Evolutionary conservation across 2,888 invertebrate genomes (phyloP).

Genomic region (Temnothorax ravouxi): DNA sequence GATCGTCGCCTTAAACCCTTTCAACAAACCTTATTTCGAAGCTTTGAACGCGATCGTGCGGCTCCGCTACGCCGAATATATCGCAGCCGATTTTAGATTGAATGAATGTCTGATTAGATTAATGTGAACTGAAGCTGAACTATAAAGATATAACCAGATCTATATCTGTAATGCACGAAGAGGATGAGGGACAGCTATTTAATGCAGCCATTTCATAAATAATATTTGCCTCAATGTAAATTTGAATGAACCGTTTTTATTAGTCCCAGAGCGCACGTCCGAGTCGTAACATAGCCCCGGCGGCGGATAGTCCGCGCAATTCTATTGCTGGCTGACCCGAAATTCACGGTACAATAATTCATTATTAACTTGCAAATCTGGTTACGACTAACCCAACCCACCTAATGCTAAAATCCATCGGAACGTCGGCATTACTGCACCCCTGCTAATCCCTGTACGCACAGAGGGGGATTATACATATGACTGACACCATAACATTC

Average conservation of each 20-base stretch:
- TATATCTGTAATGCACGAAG: slow-evolving; percentile 13
- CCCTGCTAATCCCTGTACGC: slow-evolving; percentile 50
- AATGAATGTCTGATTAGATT: background rate
- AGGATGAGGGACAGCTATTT: background rate
- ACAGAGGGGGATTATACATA: slow-evolving; percentile 50
- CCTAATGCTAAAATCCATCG: slow-evolving; percentile 62
- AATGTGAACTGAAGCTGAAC: background rate
- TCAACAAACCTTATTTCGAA: background rate
- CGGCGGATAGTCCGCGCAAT: slow-evolving; percentile 54
- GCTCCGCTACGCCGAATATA: background rate
- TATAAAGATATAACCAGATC: background rate
- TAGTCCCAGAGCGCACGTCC: slow-evolving; percentile 51
- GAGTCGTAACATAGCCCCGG: slow-evolving; percentile 24
- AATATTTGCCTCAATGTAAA: slow-evolving; percentile 43
- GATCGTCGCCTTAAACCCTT: background rate
- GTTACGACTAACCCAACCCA: slow-evolving; percentile 61
- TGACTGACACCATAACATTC: slow-evolving; percentile 51
- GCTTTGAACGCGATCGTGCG: background rate
- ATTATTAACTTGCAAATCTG: slow-evolving; percentile 71
- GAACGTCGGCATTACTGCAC: slow-evolving; percentile 60
- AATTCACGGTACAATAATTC: slow-evolving; percentile 71
- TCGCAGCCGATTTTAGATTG: background rate
- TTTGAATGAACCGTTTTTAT: slow-evolving; percentile 50
- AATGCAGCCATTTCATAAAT: slow-evolving; percentile 42
- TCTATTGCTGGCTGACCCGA: slow-evolving; percentile 70